Base-by-base conservation (phyloP, 2,888 invertebrate species). In the Altica lythri region DNA sequence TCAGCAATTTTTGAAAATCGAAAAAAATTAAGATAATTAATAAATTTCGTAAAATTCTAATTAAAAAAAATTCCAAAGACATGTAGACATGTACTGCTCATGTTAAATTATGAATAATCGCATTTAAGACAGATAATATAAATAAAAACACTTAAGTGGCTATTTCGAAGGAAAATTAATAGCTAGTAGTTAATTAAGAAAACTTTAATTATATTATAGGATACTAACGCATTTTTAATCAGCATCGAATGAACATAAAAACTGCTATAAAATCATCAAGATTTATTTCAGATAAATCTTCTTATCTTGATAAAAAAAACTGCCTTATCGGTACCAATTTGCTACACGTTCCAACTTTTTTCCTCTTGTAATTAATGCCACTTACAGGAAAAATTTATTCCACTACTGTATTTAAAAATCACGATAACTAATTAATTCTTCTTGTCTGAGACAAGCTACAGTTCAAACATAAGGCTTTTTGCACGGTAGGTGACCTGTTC, bases 371-470 rank as follows among this genome's bases (percentile, higher is more conserved):
- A 34, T 34, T 34, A 34, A 34, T 30, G 30, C 30, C 30, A 12
- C 4, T 30, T 12, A 30, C 12, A 34, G 14, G 8, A 16, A 12
- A 34, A 14, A 34, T 34, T 14, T 16, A 34, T 25, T 27, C 45
- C 14, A 44, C 18, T 12, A 30, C 10, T 17, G 13, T 45, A 22
- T 44, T 19, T 45, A 34, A 34, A 45, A 45, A 45, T 45, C 45
- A 45, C 45, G 14, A 25, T 34, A 45, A 34, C 13, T 37, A 46
- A 46, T 46, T 25, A 35, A 14, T 45, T 34, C 25, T 22, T 37
- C 19, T 46, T 27, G n/a, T 46, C 25, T 35, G 35, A 9, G 12
- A 35, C 19, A 10, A 46, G 9, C 17, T 25, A 19, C 34, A 10
- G n/a, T 37, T 35, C 34, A 35, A 35, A 35, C 45, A 14, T 32